A percentile compares a stretch with the other conserved stretches of the same genome.
Evolutionary conservation across 2,888 invertebrate genomes (phyloP).

Genomic region (Lydus trimaculatus): DNA sequence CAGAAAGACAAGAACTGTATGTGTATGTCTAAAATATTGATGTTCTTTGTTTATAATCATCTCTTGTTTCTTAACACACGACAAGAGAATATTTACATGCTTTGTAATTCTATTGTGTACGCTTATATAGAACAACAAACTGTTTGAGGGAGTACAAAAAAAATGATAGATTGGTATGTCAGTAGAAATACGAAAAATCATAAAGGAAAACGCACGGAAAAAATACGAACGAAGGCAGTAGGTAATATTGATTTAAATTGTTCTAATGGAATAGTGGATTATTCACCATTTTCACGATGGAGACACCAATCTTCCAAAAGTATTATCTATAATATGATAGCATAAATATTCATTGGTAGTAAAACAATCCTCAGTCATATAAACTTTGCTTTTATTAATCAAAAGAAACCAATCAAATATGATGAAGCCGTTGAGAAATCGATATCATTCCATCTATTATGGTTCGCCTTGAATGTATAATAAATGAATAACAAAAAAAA

Average conservation of each 20-base stretch:
- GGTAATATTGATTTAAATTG: too few relatives aligned
- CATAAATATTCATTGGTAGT: too few relatives aligned
- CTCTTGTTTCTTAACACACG: neutral
- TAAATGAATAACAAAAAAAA: neutral
- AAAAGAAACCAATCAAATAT: neutral
- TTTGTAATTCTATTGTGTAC: too few relatives aligned
- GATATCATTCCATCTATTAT: neutral
- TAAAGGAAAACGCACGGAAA: neutral
- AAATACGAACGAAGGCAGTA: too few relatives aligned
- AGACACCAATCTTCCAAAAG: too few relatives aligned
- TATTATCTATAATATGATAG: too few relatives aligned
- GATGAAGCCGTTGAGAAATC: neutral
- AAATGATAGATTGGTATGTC: neutral
- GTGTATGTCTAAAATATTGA: neutral
- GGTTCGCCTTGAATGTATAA: neutral
- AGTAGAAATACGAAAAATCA: neutral
- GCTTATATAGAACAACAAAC: neutral
- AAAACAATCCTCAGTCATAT: neutral
- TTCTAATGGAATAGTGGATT: too few relatives aligned
- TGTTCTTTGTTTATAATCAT: neutral
- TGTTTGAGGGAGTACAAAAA: too few relatives aligned
- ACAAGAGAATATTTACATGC: neutral
- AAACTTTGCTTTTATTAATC: neutral
- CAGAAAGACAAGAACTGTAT: neutral
- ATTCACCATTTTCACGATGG: too few relatives aligned